Evolutionary conservation across 1,140 invertebrate species (phyloP).

Genomic region (Trachymyrmex septentrionalis): DNA sequence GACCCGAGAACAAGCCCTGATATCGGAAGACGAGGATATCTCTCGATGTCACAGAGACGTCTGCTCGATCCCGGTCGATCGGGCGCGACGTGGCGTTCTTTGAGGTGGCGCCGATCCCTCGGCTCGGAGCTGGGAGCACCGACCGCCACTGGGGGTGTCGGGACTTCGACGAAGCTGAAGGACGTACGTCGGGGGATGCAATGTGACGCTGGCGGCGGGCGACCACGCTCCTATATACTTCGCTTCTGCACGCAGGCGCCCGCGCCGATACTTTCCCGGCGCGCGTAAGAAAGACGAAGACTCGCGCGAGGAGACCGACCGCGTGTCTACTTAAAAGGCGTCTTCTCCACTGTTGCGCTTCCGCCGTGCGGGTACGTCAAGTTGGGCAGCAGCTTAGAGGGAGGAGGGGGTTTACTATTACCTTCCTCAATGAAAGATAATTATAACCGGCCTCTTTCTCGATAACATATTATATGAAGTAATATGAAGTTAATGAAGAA

Average conservation of each 20-base stretch:
- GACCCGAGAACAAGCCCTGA: background rate
- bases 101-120: background rate
- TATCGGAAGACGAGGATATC: background rate
- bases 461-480: background rate
- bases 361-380: background rate
- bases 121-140: background rate
- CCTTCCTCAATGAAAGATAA: slow-evolving; percentile 1
- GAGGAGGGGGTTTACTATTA: background rate
- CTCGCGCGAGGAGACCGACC: background rate
- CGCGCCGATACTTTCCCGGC: slow-evolving; percentile 33
- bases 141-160: slow-evolving; percentile 14
- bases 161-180: slow-evolving; percentile 48
- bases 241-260: slow-evolving; percentile 68
- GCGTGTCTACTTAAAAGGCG: slow-evolving; percentile 1
- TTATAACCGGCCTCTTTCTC: background rate
- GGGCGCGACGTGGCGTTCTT: background rate
- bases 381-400: background rate
- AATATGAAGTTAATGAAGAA: background rate
- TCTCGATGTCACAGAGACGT: background rate
- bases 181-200: slow-evolving; percentile 66
- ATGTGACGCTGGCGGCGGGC: slow-evolving; percentile 62
- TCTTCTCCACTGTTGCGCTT: slow-evolving; percentile 10
- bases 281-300: slow-evolving; percentile 16
- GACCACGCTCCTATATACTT: slow-evolving; percentile 69
- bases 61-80: slow-evolving; percentile 33